Base-by-base conservation (phyloP, 2,797 vertebrate genomes). In the Salmo trutta region DNA sequence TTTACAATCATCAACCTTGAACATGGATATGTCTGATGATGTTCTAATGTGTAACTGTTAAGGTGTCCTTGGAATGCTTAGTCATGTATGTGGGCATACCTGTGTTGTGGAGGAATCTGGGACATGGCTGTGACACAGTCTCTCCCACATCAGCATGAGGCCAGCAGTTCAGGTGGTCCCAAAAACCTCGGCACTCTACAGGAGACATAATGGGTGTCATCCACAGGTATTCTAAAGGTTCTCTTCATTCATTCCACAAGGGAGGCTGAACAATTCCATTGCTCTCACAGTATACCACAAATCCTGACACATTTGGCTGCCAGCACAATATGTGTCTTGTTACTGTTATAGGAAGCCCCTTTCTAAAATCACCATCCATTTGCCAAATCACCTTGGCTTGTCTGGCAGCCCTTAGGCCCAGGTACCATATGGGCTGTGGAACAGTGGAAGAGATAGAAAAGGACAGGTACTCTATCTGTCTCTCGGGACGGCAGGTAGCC, bases 151-250 rank as follows among this genome's bases (percentile, higher is more conserved):
- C 31, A 0, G 95, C 88, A 0, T 91, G 91, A 27, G 94, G 94
- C 96, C 96, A 96, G 77, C 96, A 96, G 80, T 91, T 96, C 84
- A 95, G 86, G 83, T 96, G 91, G 79, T 96, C 96, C 96, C 96
- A 96, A 81, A 94, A 92, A 76, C 91, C 78, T 47, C 65, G 68
- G 69, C 96, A 96, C 62, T 85, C 93, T 91, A 86, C 47, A 66
- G 17, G n/a, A n/a, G 16, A 72, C 53, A 80, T 24, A 56, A 16
- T 56, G 53, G 53, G 15, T 16, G 41, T 56, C 53, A 56, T 17
- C 17, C 15, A 56, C 53, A 24, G 21, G 41, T 47, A 47, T 47
- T 47, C 41, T 47, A 47, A 47, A 47, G 41, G 41, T 3, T 47
- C 3, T 47, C 41, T 47, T 47, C 41, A 47, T 47, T 47, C 41